A percentile compares a stretch with the other conserved stretches of the same genome.
phyloP scores from a whole-genome alignment of 2,113 vertebrate species.

The Caretta caretta region DNA sequence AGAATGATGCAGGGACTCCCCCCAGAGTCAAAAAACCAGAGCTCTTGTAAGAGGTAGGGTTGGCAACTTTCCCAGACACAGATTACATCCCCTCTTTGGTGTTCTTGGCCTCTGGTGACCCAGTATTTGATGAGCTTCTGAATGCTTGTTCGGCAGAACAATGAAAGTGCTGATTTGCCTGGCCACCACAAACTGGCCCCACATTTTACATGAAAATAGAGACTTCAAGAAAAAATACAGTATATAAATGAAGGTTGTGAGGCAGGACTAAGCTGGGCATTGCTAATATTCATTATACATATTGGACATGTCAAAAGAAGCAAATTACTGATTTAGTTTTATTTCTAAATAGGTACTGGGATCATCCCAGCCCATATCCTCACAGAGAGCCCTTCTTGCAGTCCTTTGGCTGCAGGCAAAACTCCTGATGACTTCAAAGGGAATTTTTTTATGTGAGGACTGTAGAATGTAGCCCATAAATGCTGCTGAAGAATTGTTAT shows the following conservation, averaged over 20 bases:
- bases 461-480: not conserved
- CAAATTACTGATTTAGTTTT: not conserved
- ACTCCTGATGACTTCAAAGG: not conserved
- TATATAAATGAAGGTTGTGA: not conserved
- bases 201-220: not conserved
- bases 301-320: not conserved
- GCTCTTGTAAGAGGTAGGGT: not conserved
- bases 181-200: not conserved
- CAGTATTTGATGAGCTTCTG: not conserved
- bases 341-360: not conserved
- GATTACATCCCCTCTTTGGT: conserved; percentile 19
- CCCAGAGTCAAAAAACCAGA: not conserved
- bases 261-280: not conserved
- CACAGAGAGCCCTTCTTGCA: not conserved
- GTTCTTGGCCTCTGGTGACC: not conserved
- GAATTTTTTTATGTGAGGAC: rapidly evolving
- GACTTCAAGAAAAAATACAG: not conserved
- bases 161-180: not conserved
- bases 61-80: not conserved
- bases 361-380: not conserved
- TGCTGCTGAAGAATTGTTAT: not conserved
- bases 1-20: not conserved
- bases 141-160: not conserved
- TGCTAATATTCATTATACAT: not conserved
- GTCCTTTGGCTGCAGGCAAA: not conserved